A percentile compares a stretch with the other conserved stretches of the same genome.
phyloP scores from a whole-genome alignment of 2,113 vertebrate genomes.

The Thunnus maccoyii region DNA sequence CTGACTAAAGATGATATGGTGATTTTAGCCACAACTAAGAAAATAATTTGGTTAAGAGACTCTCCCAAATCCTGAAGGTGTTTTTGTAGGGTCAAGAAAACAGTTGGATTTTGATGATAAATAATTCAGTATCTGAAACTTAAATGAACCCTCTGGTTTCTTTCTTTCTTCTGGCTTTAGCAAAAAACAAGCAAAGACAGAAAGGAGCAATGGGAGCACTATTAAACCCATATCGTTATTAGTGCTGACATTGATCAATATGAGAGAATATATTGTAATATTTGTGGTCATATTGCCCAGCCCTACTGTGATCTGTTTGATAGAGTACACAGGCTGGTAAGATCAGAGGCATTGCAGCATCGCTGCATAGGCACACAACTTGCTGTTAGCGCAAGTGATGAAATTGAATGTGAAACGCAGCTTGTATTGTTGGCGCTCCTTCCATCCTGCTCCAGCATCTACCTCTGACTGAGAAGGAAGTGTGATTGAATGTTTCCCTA shows the following conservation, averaged over 20 bases:
- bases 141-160: slow-evolving; percentile 9
- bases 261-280: slow-evolving; percentile 72
- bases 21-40: background rate
- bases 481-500: slow-evolving; percentile 81
- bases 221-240: slow-evolving; percentile 45
- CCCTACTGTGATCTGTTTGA: slow-evolving; percentile 74
- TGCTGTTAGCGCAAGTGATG: slow-evolving; percentile 70
- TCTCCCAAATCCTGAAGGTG: background rate
- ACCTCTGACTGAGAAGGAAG: slow-evolving; percentile 73
- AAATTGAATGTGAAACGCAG: slow-evolving; percentile 77
- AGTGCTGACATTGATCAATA: slow-evolving; percentile 73
- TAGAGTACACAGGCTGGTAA: slow-evolving; percentile 63
- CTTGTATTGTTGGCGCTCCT: slow-evolving; percentile 71
- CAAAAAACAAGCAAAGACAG: slow-evolving; percentile 21
- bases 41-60: slow-evolving; percentile 8
- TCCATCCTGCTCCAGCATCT: slow-evolving; percentile 65
- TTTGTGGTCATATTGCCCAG: slow-evolving; percentile 68
- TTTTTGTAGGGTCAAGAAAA: slow-evolving; percentile 26
- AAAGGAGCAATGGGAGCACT: slow-evolving; percentile 13
- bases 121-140: slow-evolving; percentile 9
- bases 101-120: slow-evolving; percentile 31
- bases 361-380: slow-evolving; percentile 57
- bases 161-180: slow-evolving; percentile 29
- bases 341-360: slow-evolving; percentile 75
- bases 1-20: background rate